A percentile compares a stretch with the other conserved stretches of the same genome.
Conservation (phyloP, 2,888 invertebrate genomes). For the Pseudanteris insignis region DNA sequence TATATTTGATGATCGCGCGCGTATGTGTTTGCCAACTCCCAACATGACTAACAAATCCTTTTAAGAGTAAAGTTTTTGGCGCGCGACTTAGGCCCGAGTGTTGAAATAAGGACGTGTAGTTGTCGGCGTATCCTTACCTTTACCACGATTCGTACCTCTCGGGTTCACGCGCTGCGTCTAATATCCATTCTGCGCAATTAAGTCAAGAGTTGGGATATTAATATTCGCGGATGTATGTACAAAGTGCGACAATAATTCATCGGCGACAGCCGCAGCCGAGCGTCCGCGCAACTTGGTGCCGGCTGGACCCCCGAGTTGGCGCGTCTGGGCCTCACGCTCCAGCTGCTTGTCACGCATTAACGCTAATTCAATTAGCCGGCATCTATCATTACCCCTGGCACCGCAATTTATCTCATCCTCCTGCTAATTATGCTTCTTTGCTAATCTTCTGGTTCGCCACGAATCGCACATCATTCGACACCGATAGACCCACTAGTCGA, state of each 20-base stretch:
- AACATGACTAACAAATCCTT: background rate
- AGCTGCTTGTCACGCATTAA: too few species aligned
- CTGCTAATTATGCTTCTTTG: constrained; percentile 47
- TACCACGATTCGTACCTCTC: background rate
- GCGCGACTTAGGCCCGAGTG: too few species aligned
- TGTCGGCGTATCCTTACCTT: too few species aligned
- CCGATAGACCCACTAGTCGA: too few species aligned
- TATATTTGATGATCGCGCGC: too few species aligned
- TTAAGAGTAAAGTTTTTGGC: too few species aligned
- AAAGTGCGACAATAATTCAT: constrained; percentile 63
- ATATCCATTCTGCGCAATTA: constrained; percentile 63
- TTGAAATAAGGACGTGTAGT: too few species aligned
- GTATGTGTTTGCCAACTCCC: too few species aligned
- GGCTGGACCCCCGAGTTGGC: constrained; percentile 30
- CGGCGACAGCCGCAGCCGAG: constrained; percentile 48
- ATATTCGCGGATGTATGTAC: constrained; percentile 62
- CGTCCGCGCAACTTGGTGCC: constrained; percentile 47
- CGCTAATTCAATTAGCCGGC: constrained; percentile 62
- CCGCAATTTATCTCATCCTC: constrained; percentile 52
- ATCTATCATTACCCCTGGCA: constrained; percentile 56
- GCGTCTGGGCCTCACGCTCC: too few species aligned
- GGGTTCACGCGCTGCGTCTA: constrained; percentile 39
- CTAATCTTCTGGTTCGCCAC: constrained; percentile 52
- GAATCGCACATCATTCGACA: constrained; percentile 29
- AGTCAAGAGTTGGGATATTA: constrained; percentile 63